A percentile compares a stretch with the other conserved stretches of the same genome.
phyloP scores from a whole-genome alignment of 2,113 vertebrate species.

The Fulmarus glacialis region DNA sequence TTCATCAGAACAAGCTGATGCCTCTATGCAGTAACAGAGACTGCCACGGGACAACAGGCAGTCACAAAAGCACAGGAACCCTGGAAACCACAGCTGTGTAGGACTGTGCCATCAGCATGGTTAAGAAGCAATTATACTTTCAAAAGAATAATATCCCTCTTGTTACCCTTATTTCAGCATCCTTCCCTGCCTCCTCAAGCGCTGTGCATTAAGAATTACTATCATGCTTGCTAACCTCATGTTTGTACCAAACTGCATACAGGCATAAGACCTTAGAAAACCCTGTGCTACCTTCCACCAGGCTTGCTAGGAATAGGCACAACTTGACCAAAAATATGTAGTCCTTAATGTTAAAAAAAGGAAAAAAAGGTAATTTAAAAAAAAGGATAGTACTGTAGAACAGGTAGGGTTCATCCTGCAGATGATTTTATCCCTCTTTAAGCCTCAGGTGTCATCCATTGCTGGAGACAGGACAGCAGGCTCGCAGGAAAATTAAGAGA shows the following conservation, averaged over 20 bases:
- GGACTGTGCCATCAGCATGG: too few relatives aligned
- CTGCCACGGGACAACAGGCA: not conserved
- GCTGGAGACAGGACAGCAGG: not conserved
- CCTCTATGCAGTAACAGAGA: not conserved
- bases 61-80: not conserved
- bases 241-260: not conserved
- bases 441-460: not conserved
- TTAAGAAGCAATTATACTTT: not conserved
- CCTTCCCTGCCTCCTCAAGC: not conserved
- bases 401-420: not conserved
- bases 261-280: not conserved
- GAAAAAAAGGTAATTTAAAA: rapidly evolving
- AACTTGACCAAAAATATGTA: not conserved
- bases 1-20: not conserved
- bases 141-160: rapidly evolving
- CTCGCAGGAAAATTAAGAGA: not conserved
- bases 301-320: not conserved
- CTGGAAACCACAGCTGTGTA: not conserved
- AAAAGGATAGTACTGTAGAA: not conserved
- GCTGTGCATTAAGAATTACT: not conserved
- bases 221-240: not conserved
- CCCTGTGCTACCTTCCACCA: not conserved
- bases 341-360: not conserved
- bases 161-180: not conserved
- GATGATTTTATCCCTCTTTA: not conserved